Base-by-base conservation (phyloP, 2,888 invertebrate species). In the Achlya flavicornis region DNA sequence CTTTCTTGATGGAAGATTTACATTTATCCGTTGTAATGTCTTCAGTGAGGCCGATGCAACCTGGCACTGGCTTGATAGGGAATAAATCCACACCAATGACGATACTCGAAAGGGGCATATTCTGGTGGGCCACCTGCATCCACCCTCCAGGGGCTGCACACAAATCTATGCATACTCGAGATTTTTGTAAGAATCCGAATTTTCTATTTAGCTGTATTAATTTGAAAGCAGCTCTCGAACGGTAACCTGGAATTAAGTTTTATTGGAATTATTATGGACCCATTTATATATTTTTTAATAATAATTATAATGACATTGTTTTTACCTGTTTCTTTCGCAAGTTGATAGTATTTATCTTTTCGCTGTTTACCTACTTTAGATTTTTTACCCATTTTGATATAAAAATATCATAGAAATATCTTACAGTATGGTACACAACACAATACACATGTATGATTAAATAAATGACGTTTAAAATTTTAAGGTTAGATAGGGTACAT, bases 101-200 rank as follows among this genome's bases (percentile, higher is more conserved):
- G 63, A 99, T 95, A 83, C 98, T 98, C 6, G 99, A 98, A 0
- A 99, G 95, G 0, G 99, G 99, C 98, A 99, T 99, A 86, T 98
- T 98, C 87, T 99, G 97, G 79, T 97, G 97, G 61, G 99, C 99
- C 63, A 99, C 99, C 92, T 98, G 99, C 97, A 99, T 98, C 99
- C 99, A 99, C 76, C 99, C 99, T 83, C 99, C 99, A 0, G 99
- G 99, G 1, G 99, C 99, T 14, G 99, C 99, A 92, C 99, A 99
- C 69, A 99, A 94, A 95, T 99, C 99, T 80, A 99, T 96, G 76
- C 98, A 97, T 94, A 99, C 99, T 94, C 98, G 95, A 0, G 99
- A 98, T 83, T 97, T 97, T 95, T 99, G 98, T 7, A 99, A 94
- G 89, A 99, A 99, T 63, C 98, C 98, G 92, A 98, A 99, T 87